A percentile compares a stretch with the other conserved stretches of the same genome.
Conservation (phyloP, 2,113 vertebrate genomes). For the Gymnorhina tibicen region DNA sequence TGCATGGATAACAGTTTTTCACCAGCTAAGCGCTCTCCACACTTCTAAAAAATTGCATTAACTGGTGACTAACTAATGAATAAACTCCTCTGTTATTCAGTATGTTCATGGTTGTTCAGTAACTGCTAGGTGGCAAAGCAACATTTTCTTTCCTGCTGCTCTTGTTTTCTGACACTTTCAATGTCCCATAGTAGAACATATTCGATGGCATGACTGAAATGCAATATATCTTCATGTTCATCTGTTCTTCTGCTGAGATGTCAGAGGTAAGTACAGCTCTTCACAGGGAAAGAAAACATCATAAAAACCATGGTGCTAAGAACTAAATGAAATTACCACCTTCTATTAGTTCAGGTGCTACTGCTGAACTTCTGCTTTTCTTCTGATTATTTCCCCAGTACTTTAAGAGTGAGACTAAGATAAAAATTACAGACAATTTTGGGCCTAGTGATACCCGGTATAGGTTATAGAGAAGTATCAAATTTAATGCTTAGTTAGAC, state of each 20-base stretch:
- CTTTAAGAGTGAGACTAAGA: not conserved
- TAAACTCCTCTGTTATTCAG: not conserved
- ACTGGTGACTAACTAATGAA: not conserved
- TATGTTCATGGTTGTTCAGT: not conserved
- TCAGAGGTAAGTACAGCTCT: not conserved
- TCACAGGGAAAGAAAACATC: not conserved
- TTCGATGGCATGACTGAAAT: not conserved
- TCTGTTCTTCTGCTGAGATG: not conserved
- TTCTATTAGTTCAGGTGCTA: not conserved
- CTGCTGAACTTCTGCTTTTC: not conserved
- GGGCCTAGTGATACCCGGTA: not conserved
- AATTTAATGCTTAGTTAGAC: not conserved
- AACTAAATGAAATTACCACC: not conserved
- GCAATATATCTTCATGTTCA: not conserved
- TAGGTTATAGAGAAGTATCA: not conserved
- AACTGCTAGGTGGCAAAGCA: not conserved
- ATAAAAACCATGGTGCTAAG: not conserved
- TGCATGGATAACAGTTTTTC: not conserved
- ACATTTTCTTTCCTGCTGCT: not conserved
- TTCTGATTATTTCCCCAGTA: not conserved
- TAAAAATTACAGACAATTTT: not conserved
- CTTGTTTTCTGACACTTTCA: not conserved
- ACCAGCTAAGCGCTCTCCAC: not conserved
- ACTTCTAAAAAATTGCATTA: not conserved
- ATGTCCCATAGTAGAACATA: not conserved